Evolutionary conservation across 1,140 invertebrate genomes (phyloP).

Genomic region (Contarinia nasturtii): DNA sequence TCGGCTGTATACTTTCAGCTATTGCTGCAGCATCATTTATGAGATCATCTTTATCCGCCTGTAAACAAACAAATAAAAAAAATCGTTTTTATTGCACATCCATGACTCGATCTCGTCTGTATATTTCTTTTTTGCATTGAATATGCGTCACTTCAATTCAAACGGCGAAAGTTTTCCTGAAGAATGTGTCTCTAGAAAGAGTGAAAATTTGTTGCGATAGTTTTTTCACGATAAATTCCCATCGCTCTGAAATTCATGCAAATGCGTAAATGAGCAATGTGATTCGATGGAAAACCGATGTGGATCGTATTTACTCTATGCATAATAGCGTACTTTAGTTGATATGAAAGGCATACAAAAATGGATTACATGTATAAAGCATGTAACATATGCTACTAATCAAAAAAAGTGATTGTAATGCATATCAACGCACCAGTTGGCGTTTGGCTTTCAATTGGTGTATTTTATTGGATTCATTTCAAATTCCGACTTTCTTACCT

Average conservation of each 20-base stretch:
- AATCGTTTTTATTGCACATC: not conserved
- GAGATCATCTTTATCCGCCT: conserved; percentile 33
- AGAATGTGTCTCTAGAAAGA: not conserved
- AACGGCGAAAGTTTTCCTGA: not conserved
- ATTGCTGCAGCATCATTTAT: conserved; percentile 82
- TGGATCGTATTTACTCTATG: not conserved
- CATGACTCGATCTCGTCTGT: too few relatives aligned
- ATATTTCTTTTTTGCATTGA: too few relatives aligned
- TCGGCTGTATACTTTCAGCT: conserved; percentile 93
- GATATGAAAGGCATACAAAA: too few relatives aligned
- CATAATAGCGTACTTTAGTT: too few relatives aligned
- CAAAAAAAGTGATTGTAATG: conserved; percentile 2
- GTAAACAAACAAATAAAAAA: conserved; percentile 6
- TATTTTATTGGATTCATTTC: too few relatives aligned
- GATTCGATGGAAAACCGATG: not conserved
- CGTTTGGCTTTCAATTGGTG: not conserved
- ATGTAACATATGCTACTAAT: not conserved
- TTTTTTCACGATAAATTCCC: not conserved
- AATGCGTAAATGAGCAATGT: not conserved
- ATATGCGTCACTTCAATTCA: too few relatives aligned
- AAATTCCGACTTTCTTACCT: too few relatives aligned
- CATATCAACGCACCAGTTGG: too few relatives aligned
- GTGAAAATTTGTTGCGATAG: not conserved
- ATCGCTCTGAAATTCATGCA: not conserved
- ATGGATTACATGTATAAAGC: not conserved